These are phyloP conservation scores for Hemitrygon akajei DNA, from an alignment of 2,797 vertebrate species.

Conservation along the genomic window DNA sequence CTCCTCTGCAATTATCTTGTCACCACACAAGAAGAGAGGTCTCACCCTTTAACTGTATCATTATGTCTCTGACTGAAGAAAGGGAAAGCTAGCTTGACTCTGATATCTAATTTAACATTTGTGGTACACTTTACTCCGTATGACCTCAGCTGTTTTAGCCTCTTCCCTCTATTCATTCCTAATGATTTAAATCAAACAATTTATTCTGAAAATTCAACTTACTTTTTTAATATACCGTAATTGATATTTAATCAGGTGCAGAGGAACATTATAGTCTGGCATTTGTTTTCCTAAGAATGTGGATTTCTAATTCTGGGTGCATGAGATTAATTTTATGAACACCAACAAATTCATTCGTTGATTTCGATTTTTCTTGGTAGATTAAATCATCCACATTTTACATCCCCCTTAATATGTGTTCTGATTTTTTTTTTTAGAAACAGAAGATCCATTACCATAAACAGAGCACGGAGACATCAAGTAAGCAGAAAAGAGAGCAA, in stretches of 20 bases:
- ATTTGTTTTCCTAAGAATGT: not conserved
- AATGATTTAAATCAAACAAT: not conserved
- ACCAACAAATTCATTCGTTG: not conserved
- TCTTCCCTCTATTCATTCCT: not conserved
- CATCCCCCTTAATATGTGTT: not conserved
- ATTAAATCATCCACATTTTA: not conserved
- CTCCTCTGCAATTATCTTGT: conserved; percentile 8
- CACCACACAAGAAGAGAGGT: not conserved
- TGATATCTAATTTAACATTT: not conserved
- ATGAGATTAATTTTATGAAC: not conserved
- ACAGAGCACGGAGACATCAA: too few relatives aligned
- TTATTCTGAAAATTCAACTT: not conserved
- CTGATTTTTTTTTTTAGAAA: not conserved
- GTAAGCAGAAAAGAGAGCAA: too few relatives aligned
- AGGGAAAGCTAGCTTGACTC: not conserved
- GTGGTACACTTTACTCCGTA: not conserved
- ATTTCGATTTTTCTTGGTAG: not conserved
- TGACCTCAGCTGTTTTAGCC: not conserved
- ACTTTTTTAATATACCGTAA: not conserved
- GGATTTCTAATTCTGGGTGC: not conserved
- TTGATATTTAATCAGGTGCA: not conserved
- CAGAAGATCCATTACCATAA: not conserved
- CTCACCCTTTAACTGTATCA: not conserved
- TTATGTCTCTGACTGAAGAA: not conserved
- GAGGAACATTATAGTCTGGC: not conserved